Conservation (phyloP, 2,113 vertebrate species). For the Hydropotes inermis region DNA sequence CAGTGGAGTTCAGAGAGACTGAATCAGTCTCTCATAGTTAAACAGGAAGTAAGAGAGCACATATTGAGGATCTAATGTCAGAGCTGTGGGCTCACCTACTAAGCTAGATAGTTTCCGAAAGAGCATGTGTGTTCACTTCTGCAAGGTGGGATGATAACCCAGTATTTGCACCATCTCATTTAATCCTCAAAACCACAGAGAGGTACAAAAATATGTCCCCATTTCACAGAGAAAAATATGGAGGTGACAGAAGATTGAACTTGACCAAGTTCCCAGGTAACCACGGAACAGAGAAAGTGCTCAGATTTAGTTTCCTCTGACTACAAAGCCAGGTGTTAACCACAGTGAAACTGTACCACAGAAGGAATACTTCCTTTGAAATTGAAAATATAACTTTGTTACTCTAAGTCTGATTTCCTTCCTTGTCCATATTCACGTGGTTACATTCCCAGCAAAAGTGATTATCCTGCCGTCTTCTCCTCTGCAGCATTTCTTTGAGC, state of each 20-base stretch:
- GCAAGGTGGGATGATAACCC: neutral
- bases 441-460: neutral
- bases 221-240: neutral
- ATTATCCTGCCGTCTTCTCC: neutral
- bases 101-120: neutral
- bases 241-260: neutral
- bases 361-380: neutral
- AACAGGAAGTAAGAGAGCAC: neutral
- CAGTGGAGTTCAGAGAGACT: neutral
- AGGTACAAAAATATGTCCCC: neutral
- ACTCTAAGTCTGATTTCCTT: neutral
- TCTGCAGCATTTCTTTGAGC: neutral
- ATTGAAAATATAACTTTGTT: neutral
- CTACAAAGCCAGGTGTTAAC: neutral
- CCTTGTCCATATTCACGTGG: neutral
- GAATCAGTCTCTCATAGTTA: neutral
- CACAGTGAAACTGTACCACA: neutral
- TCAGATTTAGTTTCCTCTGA: neutral
- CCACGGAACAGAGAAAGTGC: neutral
- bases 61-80: neutral
- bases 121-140: neutral
- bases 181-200: neutral
- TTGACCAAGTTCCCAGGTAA: neutral
- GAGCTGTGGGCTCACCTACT: neutral
- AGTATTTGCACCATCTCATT: neutral